Percentiles rank a stretch among this genome's conserved stretches.
These are phyloP conservation scores for Puffinus mauretanicus DNA, from an alignment of 2,113 vertebrate genomes.

Conservation along the genomic window DNA sequence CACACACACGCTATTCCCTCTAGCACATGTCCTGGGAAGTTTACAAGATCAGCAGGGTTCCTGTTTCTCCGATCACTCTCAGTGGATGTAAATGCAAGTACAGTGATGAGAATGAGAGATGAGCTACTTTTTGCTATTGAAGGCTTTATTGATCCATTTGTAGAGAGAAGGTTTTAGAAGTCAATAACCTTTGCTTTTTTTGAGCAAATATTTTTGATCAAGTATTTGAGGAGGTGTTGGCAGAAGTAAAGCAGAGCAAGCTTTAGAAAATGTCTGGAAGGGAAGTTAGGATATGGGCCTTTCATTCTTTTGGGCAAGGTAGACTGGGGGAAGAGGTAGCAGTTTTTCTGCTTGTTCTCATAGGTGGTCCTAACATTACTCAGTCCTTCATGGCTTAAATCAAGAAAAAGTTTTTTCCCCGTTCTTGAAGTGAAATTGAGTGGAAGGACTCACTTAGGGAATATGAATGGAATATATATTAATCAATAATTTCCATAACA, in stretches of 20 bases:
- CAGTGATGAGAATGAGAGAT: neutral
- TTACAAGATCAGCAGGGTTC: neutral
- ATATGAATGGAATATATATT: neutral
- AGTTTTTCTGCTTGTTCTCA: neutral
- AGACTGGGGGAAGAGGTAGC: neutral
- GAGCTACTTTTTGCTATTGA: neutral
- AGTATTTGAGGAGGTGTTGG: neutral
- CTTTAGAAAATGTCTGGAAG: neutral
- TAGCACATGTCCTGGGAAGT: neutral
- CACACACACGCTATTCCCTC: neutral
- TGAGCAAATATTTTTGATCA: neutral
- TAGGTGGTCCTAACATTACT: neutral
- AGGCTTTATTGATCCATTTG: neutral
- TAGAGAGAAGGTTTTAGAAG: neutral
- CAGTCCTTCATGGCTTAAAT: neutral
- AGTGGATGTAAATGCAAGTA: neutral
- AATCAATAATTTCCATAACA: neutral
- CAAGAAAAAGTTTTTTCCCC: neutral
- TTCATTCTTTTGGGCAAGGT: neutral
- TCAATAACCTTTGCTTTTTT: neutral
- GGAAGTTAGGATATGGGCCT: neutral
- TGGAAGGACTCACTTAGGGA: neutral
- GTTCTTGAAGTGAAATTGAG: neutral
- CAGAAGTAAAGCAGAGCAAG: neutral
- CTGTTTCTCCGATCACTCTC: neutral